Evolutionary conservation across 2,888 invertebrate species (phyloP).

Genomic region (Thymelicus lineola): DNA sequence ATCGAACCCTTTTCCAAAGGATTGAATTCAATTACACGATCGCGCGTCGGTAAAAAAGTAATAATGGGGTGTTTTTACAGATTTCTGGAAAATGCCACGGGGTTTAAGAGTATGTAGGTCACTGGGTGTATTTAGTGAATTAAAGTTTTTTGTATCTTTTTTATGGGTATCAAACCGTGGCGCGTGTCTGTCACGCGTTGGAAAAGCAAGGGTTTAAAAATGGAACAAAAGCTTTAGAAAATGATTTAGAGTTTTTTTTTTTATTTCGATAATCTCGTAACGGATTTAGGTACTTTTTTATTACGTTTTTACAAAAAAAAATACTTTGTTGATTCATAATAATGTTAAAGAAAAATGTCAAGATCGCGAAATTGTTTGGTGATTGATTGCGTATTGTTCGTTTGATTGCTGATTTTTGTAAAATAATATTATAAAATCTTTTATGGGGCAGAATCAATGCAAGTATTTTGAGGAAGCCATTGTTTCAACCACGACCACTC

Average conservation of each 20-base stretch:
- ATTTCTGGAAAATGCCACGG: slow-evolving; percentile 68
- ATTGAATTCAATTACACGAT: slow-evolving; percentile 79
- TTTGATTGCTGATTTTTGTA: slow-evolving; percentile 38
- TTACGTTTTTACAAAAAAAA: slow-evolving; percentile 51
- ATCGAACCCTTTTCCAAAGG: slow-evolving; percentile 83
- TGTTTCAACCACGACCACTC: no score
- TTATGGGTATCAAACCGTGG: slow-evolving; percentile 61
- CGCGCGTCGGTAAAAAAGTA: slow-evolving; percentile 57
- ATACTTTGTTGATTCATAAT: slow-evolving; percentile 53
- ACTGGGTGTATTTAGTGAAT: slow-evolving; percentile 73
- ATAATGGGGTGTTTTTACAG: slow-evolving; percentile 75
- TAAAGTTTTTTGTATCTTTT: slow-evolving; percentile 64
- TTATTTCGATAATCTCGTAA: slow-evolving; percentile 60
- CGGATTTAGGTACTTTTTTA: slow-evolving; percentile 68
- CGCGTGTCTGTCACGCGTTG: slow-evolving; percentile 73
- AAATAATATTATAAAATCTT: background rate
- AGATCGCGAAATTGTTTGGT: slow-evolving; percentile 56
- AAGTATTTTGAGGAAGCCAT: no score
- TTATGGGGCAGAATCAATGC: no score
- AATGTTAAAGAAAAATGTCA: slow-evolving; percentile 58
- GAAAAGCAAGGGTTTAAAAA: slow-evolving; percentile 79
- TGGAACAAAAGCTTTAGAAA: slow-evolving; percentile 74
- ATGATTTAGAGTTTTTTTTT: slow-evolving; percentile 78
- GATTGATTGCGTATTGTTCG: slow-evolving; percentile 70
- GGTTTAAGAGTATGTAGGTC: slow-evolving; percentile 75